Conservation (phyloP, 2,113 vertebrate species). For the Oreotrochilus melanogaster region DNA sequence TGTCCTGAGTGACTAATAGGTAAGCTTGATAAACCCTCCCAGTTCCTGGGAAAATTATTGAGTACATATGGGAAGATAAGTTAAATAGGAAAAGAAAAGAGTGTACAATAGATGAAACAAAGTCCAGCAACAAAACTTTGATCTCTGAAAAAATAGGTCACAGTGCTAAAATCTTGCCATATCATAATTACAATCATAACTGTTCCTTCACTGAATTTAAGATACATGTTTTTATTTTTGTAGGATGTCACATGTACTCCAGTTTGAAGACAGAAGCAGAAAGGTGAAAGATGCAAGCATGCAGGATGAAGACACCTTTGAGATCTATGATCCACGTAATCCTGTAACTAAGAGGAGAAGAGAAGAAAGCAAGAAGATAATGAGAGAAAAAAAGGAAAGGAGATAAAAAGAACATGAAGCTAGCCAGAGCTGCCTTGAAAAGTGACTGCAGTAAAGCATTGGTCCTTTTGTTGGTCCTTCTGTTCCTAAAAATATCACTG, state of each 20-base stretch:
- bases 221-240: conserved; percentile 43
- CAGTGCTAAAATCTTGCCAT: neutral
- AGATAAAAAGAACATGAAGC: conserved; percentile 70
- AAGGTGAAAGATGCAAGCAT: conserved; percentile 97
- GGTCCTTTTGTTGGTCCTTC: conserved; percentile 5
- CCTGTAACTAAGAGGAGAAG: conserved; percentile 95
- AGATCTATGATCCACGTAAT: conserved; percentile 97
- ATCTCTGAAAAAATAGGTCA: neutral
- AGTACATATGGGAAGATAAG: neutral
- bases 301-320: conserved; percentile 97
- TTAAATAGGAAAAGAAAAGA: neutral
- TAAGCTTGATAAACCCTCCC: neutral
- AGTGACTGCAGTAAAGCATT: conserved; percentile 32
- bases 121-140: neutral
- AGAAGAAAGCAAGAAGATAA: conserved; percentile 97
- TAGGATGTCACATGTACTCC: conserved; percentile 96
- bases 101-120: neutral
- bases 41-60: neutral
- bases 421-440: conserved; percentile 43
- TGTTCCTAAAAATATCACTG: conserved; percentile 51
- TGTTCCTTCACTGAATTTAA: neutral
- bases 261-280: conserved; percentile 94
- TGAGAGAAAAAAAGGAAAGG: conserved; percentile 95
- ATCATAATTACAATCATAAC: neutral
- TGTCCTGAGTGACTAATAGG: conserved; percentile 19